Evolutionary conservation across 2,888 invertebrate species (phyloP).

Genomic region (Halictus quadricinctus): DNA sequence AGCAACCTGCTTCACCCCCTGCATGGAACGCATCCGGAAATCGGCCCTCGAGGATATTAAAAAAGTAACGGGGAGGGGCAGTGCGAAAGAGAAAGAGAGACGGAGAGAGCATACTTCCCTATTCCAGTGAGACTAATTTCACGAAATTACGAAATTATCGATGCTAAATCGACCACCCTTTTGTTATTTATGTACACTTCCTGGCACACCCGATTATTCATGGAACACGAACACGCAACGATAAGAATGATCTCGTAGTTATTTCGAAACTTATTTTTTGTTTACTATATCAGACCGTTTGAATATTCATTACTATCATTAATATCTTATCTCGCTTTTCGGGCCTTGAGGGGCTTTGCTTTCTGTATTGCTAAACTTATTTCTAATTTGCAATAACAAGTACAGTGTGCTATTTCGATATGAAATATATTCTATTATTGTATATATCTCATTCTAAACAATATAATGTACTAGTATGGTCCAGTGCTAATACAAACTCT

Average conservation of each 20-base stretch:
- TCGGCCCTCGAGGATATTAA: constrained; percentile 67
- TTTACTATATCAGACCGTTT: neutral
- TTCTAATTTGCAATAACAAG: neutral
- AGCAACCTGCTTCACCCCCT: constrained; percentile 72
- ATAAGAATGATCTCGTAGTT: constrained; percentile 20
- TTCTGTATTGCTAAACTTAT: neutral
- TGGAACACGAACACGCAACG: constrained; percentile 27
- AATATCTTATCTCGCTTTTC: neutral
- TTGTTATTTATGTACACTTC: constrained; percentile 50
- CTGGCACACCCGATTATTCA: constrained; percentile 50
- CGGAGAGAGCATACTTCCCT: constrained; percentile 45
- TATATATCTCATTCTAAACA: too few species aligned
- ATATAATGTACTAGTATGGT: too few species aligned
- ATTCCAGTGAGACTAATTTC: constrained; percentile 70
- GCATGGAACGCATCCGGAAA: constrained; percentile 72
- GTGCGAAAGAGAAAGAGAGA: constrained; percentile 31
- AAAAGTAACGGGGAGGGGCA: constrained; percentile 36
- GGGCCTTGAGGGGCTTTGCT: neutral
- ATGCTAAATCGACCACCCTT: constrained; percentile 53
- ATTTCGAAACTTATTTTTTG: neutral
- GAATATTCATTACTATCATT: neutral
- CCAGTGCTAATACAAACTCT: too few species aligned
- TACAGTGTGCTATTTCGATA: neutral
- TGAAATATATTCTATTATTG: neutral
- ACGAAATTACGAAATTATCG: constrained; percentile 72